Evolutionary conservation across 2,888 invertebrate species (phyloP).

Genomic region (Apodemia mormo): DNA sequence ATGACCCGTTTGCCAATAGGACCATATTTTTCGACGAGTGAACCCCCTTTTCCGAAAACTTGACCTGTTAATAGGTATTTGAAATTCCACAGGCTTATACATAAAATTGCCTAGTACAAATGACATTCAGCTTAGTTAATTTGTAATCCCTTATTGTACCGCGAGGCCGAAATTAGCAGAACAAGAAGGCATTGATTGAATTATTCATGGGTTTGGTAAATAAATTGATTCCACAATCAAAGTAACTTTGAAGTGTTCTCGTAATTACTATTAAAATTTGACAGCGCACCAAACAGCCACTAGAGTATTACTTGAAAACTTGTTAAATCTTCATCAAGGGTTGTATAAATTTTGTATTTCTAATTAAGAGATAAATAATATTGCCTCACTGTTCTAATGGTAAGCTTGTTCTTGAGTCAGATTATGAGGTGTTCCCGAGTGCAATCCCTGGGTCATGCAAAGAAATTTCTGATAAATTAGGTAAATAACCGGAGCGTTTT

Average conservation of each 20-base stretch:
- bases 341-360: not conserved
- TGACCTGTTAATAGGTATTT: not conserved
- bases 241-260: conserved; percentile 51
- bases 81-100: not conserved
- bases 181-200: conserved; percentile 53
- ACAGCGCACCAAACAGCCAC: conserved; percentile 11
- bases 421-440: not conserved
- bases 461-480: not conserved
- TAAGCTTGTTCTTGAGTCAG: not conserved
- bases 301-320: conserved; percentile 11
- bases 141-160: conserved; percentile 1
- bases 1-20: no score
- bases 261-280: conserved; percentile 32
- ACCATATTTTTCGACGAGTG: no score
- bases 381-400: not conserved
- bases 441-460: not conserved
- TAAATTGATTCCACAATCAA: conserved; percentile 58
- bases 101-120: not conserved
- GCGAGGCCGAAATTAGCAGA: conserved; percentile 27
- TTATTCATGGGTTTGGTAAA: conserved; percentile 57
- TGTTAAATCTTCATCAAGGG: conserved; percentile 15
- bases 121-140: not conserved
- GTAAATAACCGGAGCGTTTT: no score
- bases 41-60: not conserved
- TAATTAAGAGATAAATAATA: conserved; percentile 1